phyloP scores from a whole-genome alignment of 2,888 invertebrate species.

The Rhodophaea formosa region DNA sequence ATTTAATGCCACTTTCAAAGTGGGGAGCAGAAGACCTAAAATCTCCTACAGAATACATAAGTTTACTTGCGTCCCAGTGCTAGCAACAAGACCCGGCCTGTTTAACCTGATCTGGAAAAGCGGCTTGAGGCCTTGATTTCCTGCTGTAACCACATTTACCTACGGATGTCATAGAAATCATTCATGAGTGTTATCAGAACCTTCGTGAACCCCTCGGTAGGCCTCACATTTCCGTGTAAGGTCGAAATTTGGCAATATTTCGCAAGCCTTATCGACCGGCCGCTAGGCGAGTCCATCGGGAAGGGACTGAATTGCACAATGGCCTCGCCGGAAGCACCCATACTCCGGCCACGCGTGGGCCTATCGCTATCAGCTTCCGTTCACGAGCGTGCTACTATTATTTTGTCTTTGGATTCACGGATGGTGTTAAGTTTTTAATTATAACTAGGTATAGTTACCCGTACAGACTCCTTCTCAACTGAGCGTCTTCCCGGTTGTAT shows the following conservation, averaged over 20 bases:
- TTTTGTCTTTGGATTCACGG: slow-evolving; percentile 31
- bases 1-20: too few species aligned
- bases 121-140: too few species aligned
- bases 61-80: too few species aligned
- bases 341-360: slow-evolving; percentile 35
- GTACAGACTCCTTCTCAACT: too few species aligned
- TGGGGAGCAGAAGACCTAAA: too few species aligned
- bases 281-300: slow-evolving; percentile 53
- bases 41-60: too few species aligned
- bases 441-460: not conserved
- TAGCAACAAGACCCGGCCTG: too few species aligned
- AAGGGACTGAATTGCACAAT: slow-evolving; percentile 51
- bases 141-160: too few species aligned
- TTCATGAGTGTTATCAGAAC: not conserved
- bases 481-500: too few species aligned
- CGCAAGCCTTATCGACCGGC: slow-evolving; percentile 66
- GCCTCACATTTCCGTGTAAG: slow-evolving; percentile 8
- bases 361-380: slow-evolving; percentile 47
- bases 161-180: too few species aligned
- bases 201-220: not conserved
- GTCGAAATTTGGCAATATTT: slow-evolving; percentile 62
- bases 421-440: not conserved
- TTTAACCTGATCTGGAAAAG: too few species aligned
- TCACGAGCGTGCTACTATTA: slow-evolving; percentile 30
- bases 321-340: slow-evolving; percentile 26